Base-by-base conservation (phyloP, 2,888 invertebrate genomes). In the Drosophila formosana region DNA sequence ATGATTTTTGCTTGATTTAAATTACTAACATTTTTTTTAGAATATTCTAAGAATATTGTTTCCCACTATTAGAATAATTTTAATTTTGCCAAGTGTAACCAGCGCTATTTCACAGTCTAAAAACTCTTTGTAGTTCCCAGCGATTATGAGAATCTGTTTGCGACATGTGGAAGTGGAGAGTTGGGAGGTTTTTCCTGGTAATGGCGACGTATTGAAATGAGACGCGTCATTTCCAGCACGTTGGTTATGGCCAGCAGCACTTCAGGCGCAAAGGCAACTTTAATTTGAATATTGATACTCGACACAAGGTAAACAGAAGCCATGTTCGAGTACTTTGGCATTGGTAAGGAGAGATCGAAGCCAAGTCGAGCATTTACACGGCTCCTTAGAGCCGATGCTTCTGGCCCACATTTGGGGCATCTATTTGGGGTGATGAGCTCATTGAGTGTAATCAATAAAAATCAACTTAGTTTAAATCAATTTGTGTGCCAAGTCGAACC, bases 391-490 rank as follows among this genome's bases (percentile, higher is more conserved):
- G 37, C 11, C 37, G 3, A 1, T 5, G 13, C 13, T 0, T 6
- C 4, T 41, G 5, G 1, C 13, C n/a, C 18, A 18, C 1, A 18
- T 18, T 18, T 39, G 13, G 13, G 39, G 18, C 18, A 9, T 39
- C 39, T 13, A n/a, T 11, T n/a, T 23, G 13, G 30, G 3, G 26
- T n/a, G n/a, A 56, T 34, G 39, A 37, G 50, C 56, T 84, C 51
- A 69, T 64, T 67, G 66, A 79, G 50, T 57, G 23, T 52, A 82
- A 88, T 88, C 82, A 88, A 88, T 82, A 60, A 74, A 77, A 82
- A 85, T 79, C 77, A 88, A 88, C 75, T 88, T 77, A 72, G 57
- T 66, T 70, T 82, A 72, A 88, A 80, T 82, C 82, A 82, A 82
- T 85, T 82, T 78, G 65, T 56, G 56, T 26, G 61, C 34, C 47